Conservation (phyloP, 2,797 vertebrate species). For the Enteromius paludinosus region DNA sequence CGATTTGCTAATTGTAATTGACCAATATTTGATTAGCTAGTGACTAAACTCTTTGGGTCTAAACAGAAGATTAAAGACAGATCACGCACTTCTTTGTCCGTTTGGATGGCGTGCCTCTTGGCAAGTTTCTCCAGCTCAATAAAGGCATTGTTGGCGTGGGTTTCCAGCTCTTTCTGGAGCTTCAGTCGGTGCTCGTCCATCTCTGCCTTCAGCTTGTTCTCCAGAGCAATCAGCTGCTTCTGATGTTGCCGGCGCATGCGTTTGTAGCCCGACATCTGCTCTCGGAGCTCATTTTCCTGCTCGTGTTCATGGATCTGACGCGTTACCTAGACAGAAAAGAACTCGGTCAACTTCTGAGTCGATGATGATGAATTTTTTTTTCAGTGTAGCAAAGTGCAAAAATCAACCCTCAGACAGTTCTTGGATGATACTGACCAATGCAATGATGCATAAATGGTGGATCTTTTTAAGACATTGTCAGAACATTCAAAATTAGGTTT, state of each 20-base stretch:
- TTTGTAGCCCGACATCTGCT: conserved; percentile 99
- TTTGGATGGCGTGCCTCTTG: conserved; percentile 92
- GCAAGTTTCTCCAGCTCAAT: conserved; percentile 99
- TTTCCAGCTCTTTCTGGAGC: conserved; percentile 99
- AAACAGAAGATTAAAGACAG: neutral
- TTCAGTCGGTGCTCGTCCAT: conserved; percentile 99
- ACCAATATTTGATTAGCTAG: neutral
- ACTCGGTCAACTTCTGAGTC: conserved; percentile 14
- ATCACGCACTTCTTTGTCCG: conserved; percentile 92
- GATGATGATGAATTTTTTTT: neutral
- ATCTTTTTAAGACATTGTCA: neutral
- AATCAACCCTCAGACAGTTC: neutral
- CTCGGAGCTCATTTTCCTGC: conserved; percentile 99
- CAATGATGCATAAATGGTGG: neutral
- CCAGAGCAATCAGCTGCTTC: conserved; percentile 99
- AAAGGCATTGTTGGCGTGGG: conserved; percentile 98
- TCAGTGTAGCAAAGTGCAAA: neutral
- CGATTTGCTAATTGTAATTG: neutral
- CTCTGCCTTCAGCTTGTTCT: conserved; percentile 99
- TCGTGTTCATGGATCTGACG: conserved; percentile 99
- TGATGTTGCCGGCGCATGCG: conserved; percentile 99
- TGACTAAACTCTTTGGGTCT: neutral
- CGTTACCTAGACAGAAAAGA: conserved; percentile 84
- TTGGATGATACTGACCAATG: neutral
- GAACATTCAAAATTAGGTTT: neutral